phyloP scores from a whole-genome alignment of 2,113 vertebrate genomes.

The Chrysochloris asiatica region DNA sequence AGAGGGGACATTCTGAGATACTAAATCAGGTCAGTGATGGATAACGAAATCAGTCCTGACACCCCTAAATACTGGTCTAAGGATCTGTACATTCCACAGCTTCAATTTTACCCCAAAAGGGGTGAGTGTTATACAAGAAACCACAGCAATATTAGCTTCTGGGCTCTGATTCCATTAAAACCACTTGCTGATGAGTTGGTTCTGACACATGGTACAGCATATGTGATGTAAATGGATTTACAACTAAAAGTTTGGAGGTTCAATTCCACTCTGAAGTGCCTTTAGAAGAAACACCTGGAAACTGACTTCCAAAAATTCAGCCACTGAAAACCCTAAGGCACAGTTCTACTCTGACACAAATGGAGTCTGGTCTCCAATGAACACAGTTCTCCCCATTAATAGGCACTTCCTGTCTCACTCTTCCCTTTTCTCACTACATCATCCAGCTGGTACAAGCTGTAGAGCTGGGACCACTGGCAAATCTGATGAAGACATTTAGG shows the following conservation, averaged over 20 bases:
- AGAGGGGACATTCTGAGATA: background rate
- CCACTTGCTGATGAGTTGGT: background rate
- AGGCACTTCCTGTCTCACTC: too few relatives aligned
- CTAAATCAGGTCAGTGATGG: too few relatives aligned
- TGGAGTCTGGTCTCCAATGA: background rate
- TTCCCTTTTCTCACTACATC: background rate
- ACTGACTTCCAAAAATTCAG: background rate
- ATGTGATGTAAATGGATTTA: background rate
- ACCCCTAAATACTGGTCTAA: background rate
- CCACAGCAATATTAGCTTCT: background rate
- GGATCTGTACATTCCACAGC: rapidly evolving
- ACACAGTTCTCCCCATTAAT: background rate
- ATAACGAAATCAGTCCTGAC: background rate
- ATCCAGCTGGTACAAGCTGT: background rate
- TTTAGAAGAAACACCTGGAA: background rate
- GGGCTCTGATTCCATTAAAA: background rate
- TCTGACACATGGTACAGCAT: background rate
- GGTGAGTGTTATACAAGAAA: rapidly evolving
- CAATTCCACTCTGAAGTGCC: background rate
- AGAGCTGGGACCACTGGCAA: background rate
- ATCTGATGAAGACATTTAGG: background rate
- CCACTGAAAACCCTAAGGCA: background rate
- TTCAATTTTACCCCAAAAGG: background rate
- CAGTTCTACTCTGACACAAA: background rate
- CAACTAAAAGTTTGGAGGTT: background rate